phyloP scores from a whole-genome alignment of 30 jellyfish, hydroid and myxozoan genomes.

The Aurelia coerulea region DNA sequence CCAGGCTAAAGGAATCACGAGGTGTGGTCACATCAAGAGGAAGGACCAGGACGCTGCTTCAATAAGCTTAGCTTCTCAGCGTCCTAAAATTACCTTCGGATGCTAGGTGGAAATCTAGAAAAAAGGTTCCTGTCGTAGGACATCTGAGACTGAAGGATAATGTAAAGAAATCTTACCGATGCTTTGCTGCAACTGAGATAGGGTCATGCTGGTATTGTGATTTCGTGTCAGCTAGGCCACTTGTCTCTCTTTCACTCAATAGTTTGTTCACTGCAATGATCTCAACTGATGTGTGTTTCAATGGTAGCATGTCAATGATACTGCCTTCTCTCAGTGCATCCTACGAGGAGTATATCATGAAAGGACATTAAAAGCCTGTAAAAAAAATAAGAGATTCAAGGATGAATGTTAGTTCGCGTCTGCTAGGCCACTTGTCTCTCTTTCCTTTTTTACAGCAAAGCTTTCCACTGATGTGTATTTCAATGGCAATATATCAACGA shows the following conservation, averaged over 20 bases:
- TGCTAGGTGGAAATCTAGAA: no score
- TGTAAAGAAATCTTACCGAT: conserved; percentile 49
- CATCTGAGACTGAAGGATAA: not conserved
- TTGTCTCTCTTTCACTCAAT: conserved; percentile 92
- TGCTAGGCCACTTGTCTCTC: no score
- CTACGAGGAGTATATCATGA: conserved; percentile 17
- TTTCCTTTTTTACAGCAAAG: conserved; percentile 68
- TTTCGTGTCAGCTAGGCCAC: conserved; percentile 97
- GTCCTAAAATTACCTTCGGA: no score
- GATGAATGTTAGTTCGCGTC: no score
- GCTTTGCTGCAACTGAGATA: conserved; percentile 89
- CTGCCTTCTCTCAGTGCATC: conserved; percentile 55
- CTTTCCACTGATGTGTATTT: conserved; percentile 79
- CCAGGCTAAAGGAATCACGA: no score
- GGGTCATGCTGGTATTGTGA: conserved; percentile 92
- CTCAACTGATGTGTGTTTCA: conserved; percentile 84
- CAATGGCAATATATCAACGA: conserved; percentile 79
- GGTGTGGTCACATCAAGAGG: no score
- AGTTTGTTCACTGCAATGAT: conserved; percentile 83
- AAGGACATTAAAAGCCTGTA: no score
- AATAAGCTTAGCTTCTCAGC: no score
- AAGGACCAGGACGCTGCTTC: no score
- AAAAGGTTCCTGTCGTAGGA: not conserved
- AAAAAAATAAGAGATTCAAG: no score
- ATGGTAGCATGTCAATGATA: conserved; percentile 77